Base-by-base conservation (phyloP, 2,888 invertebrate species). In the Tinea trinotella region DNA sequence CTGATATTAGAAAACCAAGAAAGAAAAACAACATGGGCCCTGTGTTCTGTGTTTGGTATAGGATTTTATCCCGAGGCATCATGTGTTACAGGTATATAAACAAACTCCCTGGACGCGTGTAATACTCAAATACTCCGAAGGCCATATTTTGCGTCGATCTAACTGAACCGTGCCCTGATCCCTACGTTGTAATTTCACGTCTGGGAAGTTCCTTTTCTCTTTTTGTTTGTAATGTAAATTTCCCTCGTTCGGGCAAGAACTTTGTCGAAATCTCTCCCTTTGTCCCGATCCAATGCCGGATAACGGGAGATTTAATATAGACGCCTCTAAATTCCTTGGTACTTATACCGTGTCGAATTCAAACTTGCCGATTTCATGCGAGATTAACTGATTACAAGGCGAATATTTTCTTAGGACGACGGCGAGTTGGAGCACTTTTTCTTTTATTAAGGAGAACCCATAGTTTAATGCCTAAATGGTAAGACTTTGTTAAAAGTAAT, bases 171-270 rank as follows among this genome's bases (percentile, higher is more conserved):
- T 19, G 46, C 46, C 46, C 46, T 46, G 63, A 66, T 71, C 65
- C 64, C 63, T 62, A 65, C 63, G 62, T 64, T 70, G 68, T 70
- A 73, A 75, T 74, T 75, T 72, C 65, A 70, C 68, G 67, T 71
- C 65, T 68, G 67, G 66, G 62, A 68, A 68, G 64, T 64, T 69
- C 64, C 60, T 67, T 70, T 70, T 65, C 63, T 65, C 63, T 68
- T 68, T 70, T 67, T 74, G 68, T 73, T 74, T 74, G 72, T 71
- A 69, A 75, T 75, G 74, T 73, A 76, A 74, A 75, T 76, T 76
- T 70, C 65, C 66, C 66, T 70, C 67, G 65, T 68, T 67, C 65
- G 64, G 59, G 67, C 64, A 62, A 64, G 64, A 71, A 68, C 65
- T 70, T 64, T 59, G 62, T 61, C 63, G 63, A 67, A 68, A 72